Conservation (phyloP, 1,140 invertebrate genomes). For the Cherax quadricarinatus region DNA sequence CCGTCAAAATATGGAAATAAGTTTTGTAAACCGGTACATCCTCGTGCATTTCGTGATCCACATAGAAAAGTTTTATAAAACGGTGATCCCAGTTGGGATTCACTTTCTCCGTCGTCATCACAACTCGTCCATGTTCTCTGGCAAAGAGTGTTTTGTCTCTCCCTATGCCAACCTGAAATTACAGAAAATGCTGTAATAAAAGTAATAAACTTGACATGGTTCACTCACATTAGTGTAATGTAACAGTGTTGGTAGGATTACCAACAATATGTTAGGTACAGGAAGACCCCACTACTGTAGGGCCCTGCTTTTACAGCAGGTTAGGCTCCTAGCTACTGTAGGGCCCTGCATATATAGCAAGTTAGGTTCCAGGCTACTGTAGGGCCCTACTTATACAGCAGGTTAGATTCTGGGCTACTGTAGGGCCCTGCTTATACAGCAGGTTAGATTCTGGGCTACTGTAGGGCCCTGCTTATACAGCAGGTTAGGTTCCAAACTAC, state of each 20-base stretch:
- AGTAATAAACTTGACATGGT: background rate
- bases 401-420: too few species aligned
- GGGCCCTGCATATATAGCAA: too few species aligned
- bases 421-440: too few species aligned
- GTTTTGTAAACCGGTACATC: constrained; percentile 85
- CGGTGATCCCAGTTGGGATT: constrained; percentile 84
- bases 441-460: too few species aligned
- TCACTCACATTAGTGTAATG: background rate
- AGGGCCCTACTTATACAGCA: too few species aligned
- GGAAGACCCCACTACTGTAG: too few species aligned
- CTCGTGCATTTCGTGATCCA: constrained; percentile 76
- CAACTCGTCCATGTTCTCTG: constrained; percentile 84
- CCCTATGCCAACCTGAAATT: constrained; percentile 86
- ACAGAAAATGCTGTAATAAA: background rate
- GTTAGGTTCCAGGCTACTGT: too few species aligned
- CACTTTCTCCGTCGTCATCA: constrained; percentile 86
- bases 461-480: too few species aligned
- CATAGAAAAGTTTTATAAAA: constrained; percentile 83
- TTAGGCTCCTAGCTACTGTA: too few species aligned
- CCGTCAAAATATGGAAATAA: constrained; percentile 87
- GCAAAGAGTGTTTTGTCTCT: constrained; percentile 86
- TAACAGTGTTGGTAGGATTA: background rate
- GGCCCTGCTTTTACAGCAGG: too few species aligned
- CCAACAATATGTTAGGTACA: background rate
- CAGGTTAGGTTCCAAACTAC: too few species aligned